Base-by-base conservation (phyloP, 2,113 vertebrate genomes). In the Channa maculata region DNA sequence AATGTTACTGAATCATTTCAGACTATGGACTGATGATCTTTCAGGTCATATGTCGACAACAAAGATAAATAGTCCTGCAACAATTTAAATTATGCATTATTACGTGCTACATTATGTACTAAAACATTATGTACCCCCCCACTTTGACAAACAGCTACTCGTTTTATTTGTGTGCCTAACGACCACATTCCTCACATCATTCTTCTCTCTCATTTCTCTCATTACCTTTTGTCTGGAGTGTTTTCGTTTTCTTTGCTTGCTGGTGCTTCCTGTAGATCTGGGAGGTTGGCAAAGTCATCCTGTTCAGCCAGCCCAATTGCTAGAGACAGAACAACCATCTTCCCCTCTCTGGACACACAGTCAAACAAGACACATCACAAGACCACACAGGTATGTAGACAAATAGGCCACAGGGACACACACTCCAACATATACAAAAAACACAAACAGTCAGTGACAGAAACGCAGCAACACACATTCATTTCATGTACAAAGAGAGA, bases 211-310 rank as follows among this genome's bases (percentile, higher is more conserved):
- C 41, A 33, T 64, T 49, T 71, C 65, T 68, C 57, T 80, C 54
- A n/a, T 91, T 97, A 98, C 98, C 98, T 98, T 95, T 97, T 99
- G 91, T 99, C 97, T 89, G 96, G 95, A 91, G 97, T 95, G 71
- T 90, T 89, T 65, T 92, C 92, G 89, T 96, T 95, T 91, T 96
- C 97, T 94, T 96, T 95, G 94, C 90, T 95, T 79, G 95, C 95
- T 83, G 96, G 96, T 49, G 95, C 95, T 92, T 96, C 96, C 94
- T 99, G 97, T 85, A 98, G 96, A 93, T 99, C 97, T 88, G 98
- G 97, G 87, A 99, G 97, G 96, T 99, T 99, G 95, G 98, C 98
- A 95, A 99, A 99, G 95, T 99, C 97, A 86, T 99, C 98, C 95
- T 98, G 97, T 89, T 99, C 97, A 89, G 98, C 98, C 92, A 99